phyloP scores from a whole-genome alignment of 2,888 invertebrate species.

The Alsophila aescularia region DNA sequence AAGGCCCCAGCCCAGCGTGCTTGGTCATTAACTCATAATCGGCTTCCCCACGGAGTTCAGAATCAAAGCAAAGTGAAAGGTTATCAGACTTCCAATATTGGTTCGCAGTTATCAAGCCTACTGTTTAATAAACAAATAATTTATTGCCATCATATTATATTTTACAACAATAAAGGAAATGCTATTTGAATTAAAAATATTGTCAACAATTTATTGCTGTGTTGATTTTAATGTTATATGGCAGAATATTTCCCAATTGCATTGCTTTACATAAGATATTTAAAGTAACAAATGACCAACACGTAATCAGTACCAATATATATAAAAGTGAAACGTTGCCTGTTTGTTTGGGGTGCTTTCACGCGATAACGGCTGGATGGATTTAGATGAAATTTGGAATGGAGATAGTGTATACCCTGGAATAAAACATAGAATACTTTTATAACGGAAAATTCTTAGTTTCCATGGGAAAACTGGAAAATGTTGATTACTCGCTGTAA shows the following conservation, averaged over 20 bases:
- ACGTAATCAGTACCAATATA: constrained; percentile 8
- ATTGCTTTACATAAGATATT: constrained; percentile 8
- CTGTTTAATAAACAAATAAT: constrained; percentile 11
- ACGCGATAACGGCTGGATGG: no score
- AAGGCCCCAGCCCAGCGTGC: neutral
- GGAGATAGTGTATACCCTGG: no score
- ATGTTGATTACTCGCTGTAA: no score
- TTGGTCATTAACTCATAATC: neutral
- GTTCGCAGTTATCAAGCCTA: neutral
- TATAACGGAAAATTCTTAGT: no score
- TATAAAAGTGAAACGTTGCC: no score
- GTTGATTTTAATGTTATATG: constrained; percentile 21
- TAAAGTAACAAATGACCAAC: constrained; percentile 5
- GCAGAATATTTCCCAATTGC: constrained; percentile 1
- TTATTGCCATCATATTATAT: neutral
- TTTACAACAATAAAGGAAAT: constrained; percentile 1
- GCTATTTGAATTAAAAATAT: constrained; percentile 4
- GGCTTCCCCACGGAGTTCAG: constrained; percentile 1
- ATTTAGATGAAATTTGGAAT: no score
- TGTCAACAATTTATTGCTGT: constrained; percentile 19
- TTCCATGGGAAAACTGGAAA: no score
- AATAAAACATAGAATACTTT: no score
- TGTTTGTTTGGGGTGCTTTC: no score
- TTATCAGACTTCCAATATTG: constrained; percentile 2
- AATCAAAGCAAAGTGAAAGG: constrained; percentile 9